phyloP scores from a whole-genome alignment of 2,113 vertebrate species.

The Phrynosoma blainvillii region DNA sequence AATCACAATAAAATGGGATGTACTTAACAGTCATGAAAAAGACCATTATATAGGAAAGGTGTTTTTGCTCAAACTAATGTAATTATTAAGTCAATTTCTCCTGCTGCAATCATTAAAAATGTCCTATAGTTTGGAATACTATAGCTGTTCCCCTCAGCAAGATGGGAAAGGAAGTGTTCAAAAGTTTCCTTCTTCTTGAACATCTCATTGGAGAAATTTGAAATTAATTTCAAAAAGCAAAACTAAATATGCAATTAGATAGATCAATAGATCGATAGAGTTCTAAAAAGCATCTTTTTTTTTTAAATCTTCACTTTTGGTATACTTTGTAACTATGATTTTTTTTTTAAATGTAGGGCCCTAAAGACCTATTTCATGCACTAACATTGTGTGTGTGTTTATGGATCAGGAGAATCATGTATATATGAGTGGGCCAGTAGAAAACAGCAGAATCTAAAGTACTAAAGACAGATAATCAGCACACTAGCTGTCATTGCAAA shows the following conservation, averaged over 20 bases:
- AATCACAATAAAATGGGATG: not conserved
- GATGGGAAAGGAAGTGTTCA: slow-evolving; percentile 20
- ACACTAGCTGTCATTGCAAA: not conserved
- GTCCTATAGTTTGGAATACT: not conserved
- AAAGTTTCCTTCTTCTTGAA: slow-evolving; percentile 6
- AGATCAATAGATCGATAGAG: not conserved
- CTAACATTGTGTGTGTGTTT: too few species aligned
- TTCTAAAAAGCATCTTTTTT: too few species aligned
- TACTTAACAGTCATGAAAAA: not conserved
- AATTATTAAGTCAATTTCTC: not conserved
- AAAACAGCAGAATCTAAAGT: not conserved
- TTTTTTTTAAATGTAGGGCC: too few species aligned
- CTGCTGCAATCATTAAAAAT: not conserved
- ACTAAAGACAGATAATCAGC: not conserved
- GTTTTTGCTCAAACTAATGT: not conserved
- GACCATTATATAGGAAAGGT: not conserved
- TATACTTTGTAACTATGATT: too few species aligned
- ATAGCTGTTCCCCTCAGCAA: not conserved
- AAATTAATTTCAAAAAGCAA: slow-evolving; percentile 15
- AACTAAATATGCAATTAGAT: slow-evolving; percentile 18
- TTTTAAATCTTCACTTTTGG: too few species aligned
- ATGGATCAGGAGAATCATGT: not conserved
- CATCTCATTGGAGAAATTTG: slow-evolving; percentile 15
- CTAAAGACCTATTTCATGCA: too few species aligned
- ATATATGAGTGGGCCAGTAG: not conserved